These are phyloP conservation scores for Calameuta filiformis DNA, from an alignment of 2,888 invertebrate species.

Conservation along the genomic window DNA sequence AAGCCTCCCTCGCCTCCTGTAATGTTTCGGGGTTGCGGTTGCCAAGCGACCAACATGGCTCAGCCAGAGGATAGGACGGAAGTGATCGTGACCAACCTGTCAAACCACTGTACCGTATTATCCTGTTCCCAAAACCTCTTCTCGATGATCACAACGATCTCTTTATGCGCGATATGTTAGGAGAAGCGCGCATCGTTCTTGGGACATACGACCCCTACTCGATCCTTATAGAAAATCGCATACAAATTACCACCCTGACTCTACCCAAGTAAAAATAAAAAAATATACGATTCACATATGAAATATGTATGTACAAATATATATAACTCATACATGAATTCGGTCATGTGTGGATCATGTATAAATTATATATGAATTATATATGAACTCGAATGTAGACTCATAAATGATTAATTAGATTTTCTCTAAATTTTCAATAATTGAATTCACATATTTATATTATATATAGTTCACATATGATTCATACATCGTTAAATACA, in stretches of 20 bases:
- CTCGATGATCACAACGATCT: not conserved
- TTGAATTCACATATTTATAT: too few species aligned
- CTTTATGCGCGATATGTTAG: not conserved
- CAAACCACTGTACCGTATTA: constrained; percentile 15
- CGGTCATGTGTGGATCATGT: too few species aligned
- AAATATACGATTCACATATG: too few species aligned
- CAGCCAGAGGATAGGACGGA: constrained; percentile 14
- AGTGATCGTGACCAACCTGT: constrained; percentile 54
- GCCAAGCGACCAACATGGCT: constrained; percentile 40
- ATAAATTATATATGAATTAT: too few species aligned
- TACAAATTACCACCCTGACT: not conserved
- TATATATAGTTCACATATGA: too few species aligned
- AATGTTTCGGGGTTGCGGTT: constrained; percentile 39
- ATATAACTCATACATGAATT: too few species aligned
- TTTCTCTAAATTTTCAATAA: too few species aligned
- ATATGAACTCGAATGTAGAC: too few species aligned
- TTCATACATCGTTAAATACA: too few species aligned
- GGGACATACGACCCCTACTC: not conserved
- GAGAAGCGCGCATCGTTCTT: not conserved
- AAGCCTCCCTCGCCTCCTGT: constrained; percentile 38
- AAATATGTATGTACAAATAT: too few species aligned
- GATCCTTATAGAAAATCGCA: not conserved
- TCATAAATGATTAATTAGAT: too few species aligned
- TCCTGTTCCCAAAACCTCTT: not conserved
- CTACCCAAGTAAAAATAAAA: too few species aligned